Conservation (phyloP, 2,797 vertebrate species). For the Pseudopleuronectes americanus region DNA sequence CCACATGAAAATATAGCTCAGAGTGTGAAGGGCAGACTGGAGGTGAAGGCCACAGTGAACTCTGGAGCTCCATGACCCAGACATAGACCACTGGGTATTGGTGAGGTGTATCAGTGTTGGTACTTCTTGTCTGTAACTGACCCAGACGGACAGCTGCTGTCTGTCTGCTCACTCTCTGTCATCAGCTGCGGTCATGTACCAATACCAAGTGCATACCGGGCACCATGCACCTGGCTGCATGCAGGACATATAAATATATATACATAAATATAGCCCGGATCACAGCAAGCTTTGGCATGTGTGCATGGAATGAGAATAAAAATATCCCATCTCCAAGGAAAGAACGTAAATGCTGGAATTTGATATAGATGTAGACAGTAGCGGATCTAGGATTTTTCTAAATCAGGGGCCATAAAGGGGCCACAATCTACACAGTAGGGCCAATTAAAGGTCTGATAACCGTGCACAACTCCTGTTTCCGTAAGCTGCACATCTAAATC, state of each 20-base stretch:
- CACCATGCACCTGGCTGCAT: constrained; percentile 73
- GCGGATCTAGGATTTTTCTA: too few species aligned
- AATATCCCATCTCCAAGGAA: constrained; percentile 26
- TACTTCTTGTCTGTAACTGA: constrained; percentile 65
- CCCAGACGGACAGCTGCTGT: constrained; percentile 76
- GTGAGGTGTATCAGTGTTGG: constrained; percentile 52
- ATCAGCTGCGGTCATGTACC: constrained; percentile 48
- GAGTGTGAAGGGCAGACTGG: constrained; percentile 19
- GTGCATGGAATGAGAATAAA: constrained; percentile 25
- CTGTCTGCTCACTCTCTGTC: constrained; percentile 66
- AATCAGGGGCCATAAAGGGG: too few species aligned
- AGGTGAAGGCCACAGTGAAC: constrained; percentile 58
- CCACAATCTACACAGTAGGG: too few species aligned
- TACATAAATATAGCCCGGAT: constrained; percentile 77
- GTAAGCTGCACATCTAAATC: too few species aligned
- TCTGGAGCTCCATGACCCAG: constrained; percentile 59
- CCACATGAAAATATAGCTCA: constrained; percentile 4
- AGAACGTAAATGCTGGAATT: constrained; percentile 13
- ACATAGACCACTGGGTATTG: constrained; percentile 58
- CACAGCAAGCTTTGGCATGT: constrained; percentile 20
- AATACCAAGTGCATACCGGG: constrained; percentile 45
- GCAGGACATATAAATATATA: constrained; percentile 18
- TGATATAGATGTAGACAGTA: constrained; percentile 2
- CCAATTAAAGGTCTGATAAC: too few species aligned
- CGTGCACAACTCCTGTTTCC: too few species aligned